Conservation (phyloP, 2,113 vertebrate genomes). For the Pelecanoides urinatrix region DNA sequence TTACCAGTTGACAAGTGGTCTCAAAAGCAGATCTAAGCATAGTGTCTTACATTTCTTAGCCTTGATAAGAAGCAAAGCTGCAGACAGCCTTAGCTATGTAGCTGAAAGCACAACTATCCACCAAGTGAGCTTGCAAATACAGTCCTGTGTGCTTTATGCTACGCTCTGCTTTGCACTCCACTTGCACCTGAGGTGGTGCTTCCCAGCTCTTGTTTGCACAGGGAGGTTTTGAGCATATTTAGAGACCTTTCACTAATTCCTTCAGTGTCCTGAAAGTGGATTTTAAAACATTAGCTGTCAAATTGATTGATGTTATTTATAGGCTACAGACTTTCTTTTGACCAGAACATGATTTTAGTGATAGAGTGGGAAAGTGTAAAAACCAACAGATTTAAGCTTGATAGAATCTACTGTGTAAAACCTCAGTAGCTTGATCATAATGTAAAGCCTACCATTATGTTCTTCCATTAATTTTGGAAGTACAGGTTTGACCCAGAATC, state of each 20-base stretch:
- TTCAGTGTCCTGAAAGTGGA: not conserved
- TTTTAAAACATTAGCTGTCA: not conserved
- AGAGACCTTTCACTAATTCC: not conserved
- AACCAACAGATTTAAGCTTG: not conserved
- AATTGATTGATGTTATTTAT: not conserved
- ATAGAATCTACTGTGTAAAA: not conserved
- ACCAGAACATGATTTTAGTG: not conserved
- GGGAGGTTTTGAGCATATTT: not conserved
- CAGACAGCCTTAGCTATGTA: not conserved
- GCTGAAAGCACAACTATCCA: not conserved
- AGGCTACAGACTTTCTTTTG: not conserved
- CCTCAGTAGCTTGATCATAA: not conserved
- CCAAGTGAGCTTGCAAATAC: not conserved
- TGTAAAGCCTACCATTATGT: not conserved
- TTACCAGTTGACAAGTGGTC: not conserved
- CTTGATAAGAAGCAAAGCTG: not conserved
- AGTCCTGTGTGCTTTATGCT: not conserved
- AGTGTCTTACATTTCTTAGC: not conserved
- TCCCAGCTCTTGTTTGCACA: not conserved
- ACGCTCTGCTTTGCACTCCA: not conserved
- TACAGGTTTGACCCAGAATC: not conserved
- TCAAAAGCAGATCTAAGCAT: not conserved
- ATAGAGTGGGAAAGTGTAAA: slow-evolving; percentile 8
- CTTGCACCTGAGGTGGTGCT: not conserved
- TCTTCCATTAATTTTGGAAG: not conserved